phyloP scores from a whole-genome alignment of 1,140 invertebrate species.

The Rhopalosiphum padi region DNA sequence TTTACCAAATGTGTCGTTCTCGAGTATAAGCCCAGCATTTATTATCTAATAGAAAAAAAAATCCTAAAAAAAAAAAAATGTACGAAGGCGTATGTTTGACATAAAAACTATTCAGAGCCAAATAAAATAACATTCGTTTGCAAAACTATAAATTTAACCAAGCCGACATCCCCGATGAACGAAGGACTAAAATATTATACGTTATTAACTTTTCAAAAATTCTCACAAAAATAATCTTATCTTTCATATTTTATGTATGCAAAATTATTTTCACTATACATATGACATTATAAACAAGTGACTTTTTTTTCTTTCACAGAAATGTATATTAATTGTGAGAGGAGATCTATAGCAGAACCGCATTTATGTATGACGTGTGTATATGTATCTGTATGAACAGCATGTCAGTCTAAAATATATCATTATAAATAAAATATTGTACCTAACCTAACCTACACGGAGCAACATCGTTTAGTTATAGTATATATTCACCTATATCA shows the following conservation, averaged over 20 bases:
- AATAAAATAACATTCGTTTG: constrained; percentile 12
- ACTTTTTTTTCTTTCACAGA: background rate
- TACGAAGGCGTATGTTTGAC: constrained; percentile 9
- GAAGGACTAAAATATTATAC: background rate
- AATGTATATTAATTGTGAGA: background rate
- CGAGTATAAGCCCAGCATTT: background rate
- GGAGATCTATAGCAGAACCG: background rate
- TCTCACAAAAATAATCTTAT: background rate
- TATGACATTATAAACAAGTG: background rate
- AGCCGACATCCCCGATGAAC: background rate
- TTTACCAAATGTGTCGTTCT: constrained; percentile 20
- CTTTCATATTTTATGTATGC: background rate
- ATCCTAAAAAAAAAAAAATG: background rate
- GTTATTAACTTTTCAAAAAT: background rate
- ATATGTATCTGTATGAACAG: background rate
- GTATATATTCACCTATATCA: no score
- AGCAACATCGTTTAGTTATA: background rate
- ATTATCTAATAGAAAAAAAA: constrained; percentile 22
- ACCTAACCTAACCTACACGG: background rate
- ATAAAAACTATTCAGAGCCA: background rate
- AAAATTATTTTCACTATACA: no score
- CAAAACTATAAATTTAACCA: constrained; percentile 7
- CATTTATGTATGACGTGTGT: no score
- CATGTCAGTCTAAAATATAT: background rate
- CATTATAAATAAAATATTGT: background rate